These are phyloP conservation scores for Spodoptera littoralis DNA, from an alignment of 2,888 invertebrate genomes.

Conservation along the genomic window DNA sequence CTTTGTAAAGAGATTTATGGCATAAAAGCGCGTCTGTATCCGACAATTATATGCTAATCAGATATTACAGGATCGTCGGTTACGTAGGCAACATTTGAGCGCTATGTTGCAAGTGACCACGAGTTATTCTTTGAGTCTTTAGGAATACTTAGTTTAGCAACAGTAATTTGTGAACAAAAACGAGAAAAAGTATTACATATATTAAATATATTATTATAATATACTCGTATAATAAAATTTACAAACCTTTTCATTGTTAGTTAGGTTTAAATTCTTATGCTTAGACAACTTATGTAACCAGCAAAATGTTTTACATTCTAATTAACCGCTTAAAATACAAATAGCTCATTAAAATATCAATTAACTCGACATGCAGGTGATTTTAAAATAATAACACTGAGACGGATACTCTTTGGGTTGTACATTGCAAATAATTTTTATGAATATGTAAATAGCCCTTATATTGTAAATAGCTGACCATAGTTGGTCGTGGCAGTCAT, in stretches of 20 bases:
- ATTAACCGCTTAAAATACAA: no score
- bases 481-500: constrained; percentile 43
- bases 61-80: constrained; percentile 47
- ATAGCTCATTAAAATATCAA: constrained; percentile 18
- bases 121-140: constrained; percentile 14
- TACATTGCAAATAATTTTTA: constrained; percentile 45
- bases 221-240: no score
- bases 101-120: constrained; percentile 23
- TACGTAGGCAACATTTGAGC: constrained; percentile 31
- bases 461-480: constrained; percentile 38
- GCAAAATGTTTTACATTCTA: no score
- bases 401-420: constrained; percentile 17
- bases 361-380: constrained; percentile 24
- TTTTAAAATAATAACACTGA: constrained; percentile 25
- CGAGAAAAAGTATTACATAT: no score
- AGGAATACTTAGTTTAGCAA: neutral
- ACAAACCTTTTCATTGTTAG: no score
- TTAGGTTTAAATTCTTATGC: no score
- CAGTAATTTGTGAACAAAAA: no score
- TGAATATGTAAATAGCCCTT: constrained; percentile 33
- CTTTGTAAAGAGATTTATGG: constrained; percentile 79
- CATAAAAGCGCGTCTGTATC: constrained; percentile 71
- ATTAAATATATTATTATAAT: no score
- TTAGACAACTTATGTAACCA: no score
- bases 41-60: constrained; percentile 84